Evolutionary conservation across 1,140 invertebrate genomes (phyloP), one percentile per base, ranked within the genome.

Genomic region (Coelopa frigida): DNA sequence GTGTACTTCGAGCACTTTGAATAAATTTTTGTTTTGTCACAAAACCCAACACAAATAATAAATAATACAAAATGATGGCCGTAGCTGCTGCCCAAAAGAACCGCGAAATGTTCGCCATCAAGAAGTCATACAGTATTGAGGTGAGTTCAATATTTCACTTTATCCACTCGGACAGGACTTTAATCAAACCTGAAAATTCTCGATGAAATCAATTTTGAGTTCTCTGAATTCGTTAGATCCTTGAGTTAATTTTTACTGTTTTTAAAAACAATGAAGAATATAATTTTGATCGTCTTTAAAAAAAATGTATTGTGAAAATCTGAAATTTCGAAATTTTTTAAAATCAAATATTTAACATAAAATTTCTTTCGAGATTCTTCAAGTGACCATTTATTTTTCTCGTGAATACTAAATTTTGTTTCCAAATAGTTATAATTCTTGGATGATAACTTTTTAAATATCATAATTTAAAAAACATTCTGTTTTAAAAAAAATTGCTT

Each of bases 71-170:
- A 62, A 83, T 77, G 75, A 87, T 87, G 81, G 85, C 85, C 68
- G 84, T 89, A 60, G 86, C 85, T 68, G 85, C 85, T 68, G 87
- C 87, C 39, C 85, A 89, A 74, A 89, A 89, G 73, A 91, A 89
- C 72, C 83, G 89, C 68, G 87, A 91, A 72, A 87, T 89, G 84
- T 91, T 91, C 78, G 88, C 88, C 72, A 92, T 91, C 75, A 91
- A 93, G 75, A 94, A 94, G 70, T 92, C 89, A 54, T 95, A 94
- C 80, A 94, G 90, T 76, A 91, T 94, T 69, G 92, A 94, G 87
- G 91, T 94, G 75, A 85, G 84, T 78, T 11, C 3, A 39, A 33
- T 24, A 27, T 12, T n/a, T n/a, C n/a, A n/a, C n/a, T n/a, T n/a
- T n/a, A n/a, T n/a, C n/a, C n/a, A n/a, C n/a, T n/a, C n/a, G n/a